These are phyloP conservation scores for Hymenochirus boettgeri DNA, from an alignment of 2,113 vertebrate species.

Conservation along the genomic window DNA sequence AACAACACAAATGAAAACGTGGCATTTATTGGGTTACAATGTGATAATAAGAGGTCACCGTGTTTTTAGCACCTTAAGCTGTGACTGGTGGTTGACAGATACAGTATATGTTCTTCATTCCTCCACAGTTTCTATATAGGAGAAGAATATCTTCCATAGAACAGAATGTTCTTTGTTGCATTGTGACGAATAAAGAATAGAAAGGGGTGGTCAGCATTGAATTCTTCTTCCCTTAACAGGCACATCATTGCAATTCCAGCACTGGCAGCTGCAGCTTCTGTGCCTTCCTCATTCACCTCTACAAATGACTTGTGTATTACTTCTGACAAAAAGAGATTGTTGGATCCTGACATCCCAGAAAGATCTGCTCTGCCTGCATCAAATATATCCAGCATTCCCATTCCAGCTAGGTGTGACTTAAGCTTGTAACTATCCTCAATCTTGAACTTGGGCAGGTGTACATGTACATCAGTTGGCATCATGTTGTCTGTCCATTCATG, in stretches of 20 bases:
- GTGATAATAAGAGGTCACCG: too few relatives aligned
- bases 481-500: conserved; percentile 78
- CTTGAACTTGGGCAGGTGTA: conserved; percentile 82
- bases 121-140: conserved; percentile 45
- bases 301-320: conserved; percentile 83
- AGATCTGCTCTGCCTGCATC: conserved; percentile 65
- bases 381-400: conserved; percentile 82
- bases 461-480: conserved; percentile 52
- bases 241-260: conserved; percentile 54
- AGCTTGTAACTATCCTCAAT: conserved; percentile 78
- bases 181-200: conserved; percentile 86
- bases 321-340: conserved; percentile 74
- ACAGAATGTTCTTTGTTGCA: conserved; percentile 68
- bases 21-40: too few relatives aligned
- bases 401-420: conserved; percentile 54
- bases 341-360: conserved; percentile 73
- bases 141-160: conserved; percentile 70
- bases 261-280: conserved; percentile 83
- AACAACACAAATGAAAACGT: too few relatives aligned
- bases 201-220: conserved; percentile 84
- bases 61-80: too few relatives aligned
- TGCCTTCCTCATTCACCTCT: conserved; percentile 92
- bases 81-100: too few relatives aligned
- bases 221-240: conserved; percentile 63
- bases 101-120: background rate